Evolutionary conservation across 2,888 invertebrate species (phyloP), one percentile per base, ranked within the genome.

Genomic region (Rhagophthalmus giganteus): DNA sequence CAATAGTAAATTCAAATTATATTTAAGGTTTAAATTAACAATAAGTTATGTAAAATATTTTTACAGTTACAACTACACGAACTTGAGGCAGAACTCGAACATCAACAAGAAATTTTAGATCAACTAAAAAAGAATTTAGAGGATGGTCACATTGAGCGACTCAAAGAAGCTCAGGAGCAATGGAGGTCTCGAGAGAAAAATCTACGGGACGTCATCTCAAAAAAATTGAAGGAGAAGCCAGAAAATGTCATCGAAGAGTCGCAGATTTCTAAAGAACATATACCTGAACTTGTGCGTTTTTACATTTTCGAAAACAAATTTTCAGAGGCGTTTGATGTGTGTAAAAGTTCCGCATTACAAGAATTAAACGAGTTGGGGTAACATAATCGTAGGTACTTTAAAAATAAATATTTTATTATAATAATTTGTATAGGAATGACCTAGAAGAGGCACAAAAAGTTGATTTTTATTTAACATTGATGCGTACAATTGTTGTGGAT

Each of bases 31-130:
- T n/a, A n/a, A n/a, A n/a, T n/a, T n/a, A n/a, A n/a, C n/a, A n/a
- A n/a, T n/a, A n/a, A n/a, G n/a, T n/a, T n/a, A n/a, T n/a, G n/a
- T n/a, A n/a, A n/a, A n/a, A n/a, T n/a, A 9, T 45, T 49, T 9
- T 35, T 54, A 57, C 79, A 64, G 71, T 57, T 73, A 13, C 64
- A 69, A 53, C 52, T 68, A 25, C 55, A 51, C 14, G 73, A 82
- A 49, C 74, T 88, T 25, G 77, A 81, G 62, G 77, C 79, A 41
- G 83, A 84, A 62, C 74, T 86, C 34, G 75, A 79, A 52, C 75
- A 76, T 6, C 86, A 86, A 61, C 78, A 76, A 26, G 47, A 56
- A 8, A 39, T 56, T 35, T 55, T 69, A 15, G 51, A 60, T 2
- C 24, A 42, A 7, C 40, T 65, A 2, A 63, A 65, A 57, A 79